Percentiles rank a stretch among this genome's conserved stretches.
Conservation (phyloP, 2,888 invertebrate species). For the Dasysyrphus tricinctus region DNA sequence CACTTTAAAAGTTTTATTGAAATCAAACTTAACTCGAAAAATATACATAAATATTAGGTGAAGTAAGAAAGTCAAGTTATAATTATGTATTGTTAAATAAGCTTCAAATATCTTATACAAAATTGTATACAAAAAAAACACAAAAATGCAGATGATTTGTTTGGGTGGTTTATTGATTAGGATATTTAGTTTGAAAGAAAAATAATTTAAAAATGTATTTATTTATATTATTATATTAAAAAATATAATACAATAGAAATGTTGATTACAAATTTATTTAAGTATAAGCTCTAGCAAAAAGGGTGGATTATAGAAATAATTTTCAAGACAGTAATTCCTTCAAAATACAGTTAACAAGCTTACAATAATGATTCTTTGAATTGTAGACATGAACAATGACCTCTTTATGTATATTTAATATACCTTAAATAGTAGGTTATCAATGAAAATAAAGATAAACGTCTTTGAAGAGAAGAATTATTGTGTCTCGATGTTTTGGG, state of each 20-base stretch:
- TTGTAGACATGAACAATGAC: too few relatives aligned
- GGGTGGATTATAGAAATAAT: not conserved
- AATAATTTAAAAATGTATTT: not conserved
- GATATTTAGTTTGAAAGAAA: not conserved
- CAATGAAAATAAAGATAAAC: too few relatives aligned
- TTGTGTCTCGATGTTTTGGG: too few relatives aligned
- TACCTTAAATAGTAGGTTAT: too few relatives aligned
- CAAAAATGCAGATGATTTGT: not conserved
- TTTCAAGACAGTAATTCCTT: not conserved
- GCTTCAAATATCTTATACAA: not conserved
- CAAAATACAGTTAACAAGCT: not conserved
- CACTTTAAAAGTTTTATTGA: conserved; percentile 81
- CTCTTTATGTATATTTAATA: too few relatives aligned
- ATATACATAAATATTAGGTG: not conserved
- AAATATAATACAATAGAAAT: not conserved
- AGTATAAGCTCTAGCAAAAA: not conserved
- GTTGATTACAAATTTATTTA: not conserved
- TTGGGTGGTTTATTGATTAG: not conserved
- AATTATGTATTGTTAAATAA: not conserved
- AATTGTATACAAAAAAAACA: not conserved
- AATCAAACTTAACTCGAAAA: conserved; percentile 35
- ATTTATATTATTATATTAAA: not conserved
- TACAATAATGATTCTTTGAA: not conserved
- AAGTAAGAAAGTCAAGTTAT: not conserved
- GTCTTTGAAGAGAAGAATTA: too few relatives aligned